Evolutionary conservation across 1,140 invertebrate genomes (phyloP).

Genomic region (Caerostris darwini): DNA sequence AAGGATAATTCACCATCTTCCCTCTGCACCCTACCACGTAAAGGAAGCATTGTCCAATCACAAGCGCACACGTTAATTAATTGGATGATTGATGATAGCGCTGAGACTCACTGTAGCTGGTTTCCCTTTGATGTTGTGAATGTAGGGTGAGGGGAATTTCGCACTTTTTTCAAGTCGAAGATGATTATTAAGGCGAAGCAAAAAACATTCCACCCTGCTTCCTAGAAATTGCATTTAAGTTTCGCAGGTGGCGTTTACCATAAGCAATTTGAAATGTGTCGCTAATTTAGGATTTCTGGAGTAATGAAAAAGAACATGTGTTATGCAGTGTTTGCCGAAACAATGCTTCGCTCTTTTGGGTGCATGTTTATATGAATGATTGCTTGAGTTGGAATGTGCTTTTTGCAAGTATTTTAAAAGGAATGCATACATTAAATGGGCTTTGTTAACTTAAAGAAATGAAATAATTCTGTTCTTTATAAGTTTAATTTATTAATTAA

Average conservation of each 20-base stretch:
- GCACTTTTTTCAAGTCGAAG: background rate
- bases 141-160: background rate
- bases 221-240: background rate
- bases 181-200: background rate
- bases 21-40: background rate
- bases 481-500: no score
- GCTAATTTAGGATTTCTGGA: background rate
- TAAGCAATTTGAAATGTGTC: background rate
- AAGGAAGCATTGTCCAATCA: background rate
- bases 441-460: no score
- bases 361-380: background rate
- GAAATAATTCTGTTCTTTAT: no score
- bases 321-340: background rate
- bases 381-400: no score
- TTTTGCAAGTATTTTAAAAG: no score
- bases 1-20: background rate
- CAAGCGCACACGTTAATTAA: conserved; percentile 14
- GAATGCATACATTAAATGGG: no score
- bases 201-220: background rate
- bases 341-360: background rate
- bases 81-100: conserved; percentile 30
- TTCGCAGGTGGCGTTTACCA: background rate
- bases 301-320: background rate
- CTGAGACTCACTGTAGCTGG: background rate
- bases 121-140: background rate